Base-by-base conservation (phyloP, 2,797 vertebrate genomes). In the Harpagifer antarcticus region DNA sequence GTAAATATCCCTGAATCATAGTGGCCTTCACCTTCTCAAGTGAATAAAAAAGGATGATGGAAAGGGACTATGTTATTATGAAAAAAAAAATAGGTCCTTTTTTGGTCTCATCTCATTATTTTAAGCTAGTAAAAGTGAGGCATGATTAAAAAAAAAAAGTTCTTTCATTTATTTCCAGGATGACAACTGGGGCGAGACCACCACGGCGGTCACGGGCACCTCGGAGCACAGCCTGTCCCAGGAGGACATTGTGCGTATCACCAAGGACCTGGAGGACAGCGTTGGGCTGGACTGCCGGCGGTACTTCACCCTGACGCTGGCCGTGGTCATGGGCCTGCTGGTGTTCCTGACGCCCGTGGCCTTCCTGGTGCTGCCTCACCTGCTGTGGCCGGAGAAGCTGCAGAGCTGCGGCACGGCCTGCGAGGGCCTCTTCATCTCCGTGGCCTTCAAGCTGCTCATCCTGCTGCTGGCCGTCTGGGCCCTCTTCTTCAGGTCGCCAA, bases 121-220 rank as follows among this genome's bases (percentile, higher is more conserved):
- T 27, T 5, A 27, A 27, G 27, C 4, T 27, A 27, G 4, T 27
- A 27, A 27, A 27, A 5, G 27, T 27, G 27, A 27, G 27, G 27
- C 27, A 27, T 4, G 27, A 27, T 27, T 27, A 27, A 27, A 27
- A 27, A 27, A 27, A 27, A 27, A 27, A 27, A 27, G 1, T 23
- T 19, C 8, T 3, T 14, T 19, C 16, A 52, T 8, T 1, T 50
- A 8, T 73, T 50, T 61, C n/a, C 65, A 99, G 98, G 98, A 99
- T 31, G 98, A 99, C 93, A 99, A 98, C 96, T 99, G 98, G 98
- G 98, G 97, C 0, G 98, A 99, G 93, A 99, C 98, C 14, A 99
- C 98, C 31, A 99, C 98, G 0, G 98, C 98, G 1, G 94, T 99
- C 78, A 99, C 98, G 0, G 98, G 98, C 68, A 99, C 98, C 0